Conservation (phyloP, 2,797 vertebrate species). For the Betta splendens region DNA sequence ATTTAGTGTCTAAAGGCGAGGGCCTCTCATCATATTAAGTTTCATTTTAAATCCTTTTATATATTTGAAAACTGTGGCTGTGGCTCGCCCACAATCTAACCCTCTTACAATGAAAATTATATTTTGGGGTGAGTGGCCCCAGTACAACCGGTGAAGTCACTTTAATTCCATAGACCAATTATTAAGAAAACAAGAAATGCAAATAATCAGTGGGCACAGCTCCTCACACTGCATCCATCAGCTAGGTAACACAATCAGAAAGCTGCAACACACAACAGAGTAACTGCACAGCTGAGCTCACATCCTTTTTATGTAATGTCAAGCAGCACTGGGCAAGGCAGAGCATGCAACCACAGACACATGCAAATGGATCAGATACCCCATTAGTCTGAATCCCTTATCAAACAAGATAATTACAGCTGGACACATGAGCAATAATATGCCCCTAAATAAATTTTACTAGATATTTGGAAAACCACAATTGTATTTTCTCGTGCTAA, state of each 20-base stretch:
- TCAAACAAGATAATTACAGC: neutral
- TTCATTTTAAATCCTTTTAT: neutral
- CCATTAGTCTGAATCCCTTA: slow-evolving; percentile 1
- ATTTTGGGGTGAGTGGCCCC: too few relatives aligned
- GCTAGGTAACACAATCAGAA: neutral
- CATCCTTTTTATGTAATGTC: neutral
- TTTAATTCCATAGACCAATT: neutral
- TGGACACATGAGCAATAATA: neutral
- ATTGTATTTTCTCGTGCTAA: too few relatives aligned
- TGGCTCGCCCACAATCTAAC: too few relatives aligned
- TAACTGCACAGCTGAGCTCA: neutral
- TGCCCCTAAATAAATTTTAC: too few relatives aligned
- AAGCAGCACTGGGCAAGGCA: neutral
- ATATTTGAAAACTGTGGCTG: neutral
- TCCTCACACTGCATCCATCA: neutral
- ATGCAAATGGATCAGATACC: slow-evolving; percentile 20
- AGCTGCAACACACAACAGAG: neutral
- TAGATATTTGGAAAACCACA: too few relatives aligned
- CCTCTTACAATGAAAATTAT: too few relatives aligned
- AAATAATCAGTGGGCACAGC: neutral
- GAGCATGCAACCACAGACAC: slow-evolving; percentile 16
- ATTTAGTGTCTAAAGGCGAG: neutral
- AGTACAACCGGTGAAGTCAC: too few relatives aligned
- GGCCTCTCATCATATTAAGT: neutral
- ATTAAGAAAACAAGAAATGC: neutral